These are phyloP conservation scores for Erebia ligea DNA, from an alignment of 2,888 invertebrate genomes.

Conservation along the genomic window DNA sequence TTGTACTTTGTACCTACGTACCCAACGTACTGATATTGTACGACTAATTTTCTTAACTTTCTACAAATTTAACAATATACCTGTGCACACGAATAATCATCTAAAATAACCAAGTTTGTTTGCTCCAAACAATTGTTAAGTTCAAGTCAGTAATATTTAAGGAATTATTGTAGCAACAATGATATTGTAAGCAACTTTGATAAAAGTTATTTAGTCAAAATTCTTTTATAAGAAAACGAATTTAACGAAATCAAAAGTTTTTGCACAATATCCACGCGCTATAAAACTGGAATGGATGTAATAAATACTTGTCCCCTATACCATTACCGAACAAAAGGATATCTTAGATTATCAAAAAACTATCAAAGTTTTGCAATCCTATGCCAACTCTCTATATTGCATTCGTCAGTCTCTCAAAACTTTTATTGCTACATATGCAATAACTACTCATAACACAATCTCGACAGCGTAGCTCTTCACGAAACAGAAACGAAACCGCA, in stretches of 20 bases:
- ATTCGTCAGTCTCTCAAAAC: constrained; percentile 78
- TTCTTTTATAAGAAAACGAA: constrained; percentile 16
- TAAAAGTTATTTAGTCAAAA: constrained; percentile 19
- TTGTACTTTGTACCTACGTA: constrained; percentile 2
- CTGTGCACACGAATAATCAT: constrained; percentile 15
- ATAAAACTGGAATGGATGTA: constrained; percentile 9
- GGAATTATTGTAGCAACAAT: constrained; percentile 26
- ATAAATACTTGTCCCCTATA: constrained; percentile 26
- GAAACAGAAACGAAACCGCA: constrained; percentile 67
- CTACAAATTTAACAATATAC: constrained; percentile 12
- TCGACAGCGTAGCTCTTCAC: constrained; percentile 56
- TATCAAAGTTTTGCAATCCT: constrained; percentile 37
- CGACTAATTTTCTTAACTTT: not conserved
- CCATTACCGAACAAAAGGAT: constrained; percentile 21
- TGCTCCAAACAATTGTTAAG: constrained; percentile 18
- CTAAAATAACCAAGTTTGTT: constrained; percentile 22
- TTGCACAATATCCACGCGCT: constrained; percentile 1
- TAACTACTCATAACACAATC: constrained; percentile 64
- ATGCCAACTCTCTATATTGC: constrained; percentile 57
- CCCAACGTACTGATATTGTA: not conserved
- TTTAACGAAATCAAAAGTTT: constrained; percentile 18
- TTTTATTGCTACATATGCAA: constrained; percentile 76
- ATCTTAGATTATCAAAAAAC: constrained; percentile 33
- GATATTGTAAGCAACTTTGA: constrained; percentile 24
- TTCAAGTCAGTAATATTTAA: constrained; percentile 20